Evolutionary conservation across 1,140 invertebrate species (phyloP).

Genomic region (Caenorhabditis briggsae): DNA sequence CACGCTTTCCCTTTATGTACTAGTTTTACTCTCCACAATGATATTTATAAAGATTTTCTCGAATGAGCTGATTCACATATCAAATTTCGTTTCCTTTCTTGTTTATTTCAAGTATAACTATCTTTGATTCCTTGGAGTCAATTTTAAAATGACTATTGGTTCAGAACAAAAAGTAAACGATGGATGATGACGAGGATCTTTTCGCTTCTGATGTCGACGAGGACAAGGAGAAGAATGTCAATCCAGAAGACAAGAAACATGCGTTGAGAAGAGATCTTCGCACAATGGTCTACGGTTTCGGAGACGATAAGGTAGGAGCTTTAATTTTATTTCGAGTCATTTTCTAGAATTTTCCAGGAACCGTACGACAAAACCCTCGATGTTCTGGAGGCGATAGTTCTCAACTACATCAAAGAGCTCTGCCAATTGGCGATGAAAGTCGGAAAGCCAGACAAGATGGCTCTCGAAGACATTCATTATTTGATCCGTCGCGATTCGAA

Average conservation of each 20-base stretch:
- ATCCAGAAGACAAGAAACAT: slow-evolving; percentile 57
- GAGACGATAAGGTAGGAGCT: slow-evolving; percentile 85
- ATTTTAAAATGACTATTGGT: background rate
- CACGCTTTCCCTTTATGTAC: slow-evolving; percentile 11
- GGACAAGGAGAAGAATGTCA: slow-evolving; percentile 1
- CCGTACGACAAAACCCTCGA: slow-evolving; percentile 99
- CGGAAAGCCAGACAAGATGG: slow-evolving; percentile 90
- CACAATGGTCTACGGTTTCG: slow-evolving; percentile 99
- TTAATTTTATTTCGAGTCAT: background rate
- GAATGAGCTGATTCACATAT: background rate
- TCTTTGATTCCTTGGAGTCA: too few species aligned
- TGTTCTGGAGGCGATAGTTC: slow-evolving; percentile 94
- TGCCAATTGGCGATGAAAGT: slow-evolving; percentile 93
- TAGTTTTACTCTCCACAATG: slow-evolving; percentile 13
- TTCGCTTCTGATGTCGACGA: slow-evolving; percentile 33
- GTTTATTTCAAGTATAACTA: too few species aligned
- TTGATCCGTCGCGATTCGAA: slow-evolving; percentile 95
- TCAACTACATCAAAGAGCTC: slow-evolving; percentile 90
- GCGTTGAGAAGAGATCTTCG: slow-evolving; percentile 80
- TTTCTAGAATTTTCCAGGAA: slow-evolving; percentile 82
- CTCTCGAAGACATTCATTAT: slow-evolving; percentile 98
- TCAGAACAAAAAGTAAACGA: background rate
- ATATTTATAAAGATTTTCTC: background rate
- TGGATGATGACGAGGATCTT: slow-evolving; percentile 46
- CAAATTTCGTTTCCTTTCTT: background rate